phyloP scores from a whole-genome alignment of 2,888 invertebrate species.

The Chelonus formosanus region DNA sequence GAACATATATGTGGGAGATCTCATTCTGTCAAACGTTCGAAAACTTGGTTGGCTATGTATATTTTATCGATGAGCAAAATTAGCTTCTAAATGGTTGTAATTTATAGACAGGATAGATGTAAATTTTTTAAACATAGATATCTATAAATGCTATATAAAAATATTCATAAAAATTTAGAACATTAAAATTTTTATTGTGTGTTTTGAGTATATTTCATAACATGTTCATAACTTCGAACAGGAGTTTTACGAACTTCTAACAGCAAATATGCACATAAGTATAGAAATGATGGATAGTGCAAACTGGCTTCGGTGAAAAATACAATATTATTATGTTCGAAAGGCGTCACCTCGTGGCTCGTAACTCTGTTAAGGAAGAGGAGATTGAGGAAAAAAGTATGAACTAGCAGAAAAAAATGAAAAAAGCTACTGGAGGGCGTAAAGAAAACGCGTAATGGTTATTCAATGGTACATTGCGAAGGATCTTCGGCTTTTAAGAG shows the following conservation, averaged over 20 bases:
- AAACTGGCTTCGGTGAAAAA: constrained; percentile 30
- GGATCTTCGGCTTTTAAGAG: constrained; percentile 35
- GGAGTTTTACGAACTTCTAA: not conserved
- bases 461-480: constrained; percentile 37
- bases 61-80: too few species aligned
- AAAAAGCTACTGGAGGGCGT: constrained; percentile 20
- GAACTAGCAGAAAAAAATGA: constrained; percentile 23
- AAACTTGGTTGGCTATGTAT: too few species aligned
- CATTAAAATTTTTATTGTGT: too few species aligned
- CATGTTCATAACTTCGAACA: not conserved
- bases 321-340: constrained; percentile 24
- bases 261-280: not conserved
- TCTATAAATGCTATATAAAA: too few species aligned
- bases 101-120: too few species aligned
- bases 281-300: constrained; percentile 25
- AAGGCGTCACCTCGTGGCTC: constrained; percentile 17
- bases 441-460: constrained; percentile 38
- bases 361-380: constrained; percentile 11
- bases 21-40: too few species aligned
- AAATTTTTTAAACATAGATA: too few species aligned
- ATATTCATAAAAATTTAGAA: too few species aligned
- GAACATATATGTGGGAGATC: too few species aligned
- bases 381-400: constrained; percentile 26
- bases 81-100: too few species aligned
- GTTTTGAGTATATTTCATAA: too few species aligned